Evolutionary conservation across 2,888 invertebrate species (phyloP).

Genomic region (Agrochola lychnidis): DNA sequence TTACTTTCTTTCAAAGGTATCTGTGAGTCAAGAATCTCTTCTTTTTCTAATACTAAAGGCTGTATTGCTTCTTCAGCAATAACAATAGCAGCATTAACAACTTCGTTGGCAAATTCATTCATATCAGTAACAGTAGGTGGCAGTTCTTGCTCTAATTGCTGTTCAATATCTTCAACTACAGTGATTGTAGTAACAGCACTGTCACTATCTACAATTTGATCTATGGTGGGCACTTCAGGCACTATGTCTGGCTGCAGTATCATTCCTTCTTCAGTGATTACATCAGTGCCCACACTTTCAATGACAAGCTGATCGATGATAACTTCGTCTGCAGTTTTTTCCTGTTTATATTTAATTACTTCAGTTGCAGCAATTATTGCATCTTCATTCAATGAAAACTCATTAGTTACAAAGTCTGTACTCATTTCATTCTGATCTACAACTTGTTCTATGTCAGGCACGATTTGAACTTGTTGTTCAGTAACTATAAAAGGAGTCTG

Average conservation of each 20-base stretch:
- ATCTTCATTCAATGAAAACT: not conserved
- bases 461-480: slow-evolving; percentile 5
- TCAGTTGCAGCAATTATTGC: not conserved
- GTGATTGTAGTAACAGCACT: not conserved
- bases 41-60: slow-evolving; percentile 21
- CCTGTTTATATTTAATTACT: too few species aligned
- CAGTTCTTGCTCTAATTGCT: slow-evolving; percentile 1
- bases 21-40: not conserved
- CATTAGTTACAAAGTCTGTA: not conserved
- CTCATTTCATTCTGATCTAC: not conserved
- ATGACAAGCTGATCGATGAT: not conserved
- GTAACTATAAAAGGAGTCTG: not conserved
- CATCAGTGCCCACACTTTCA: not conserved
- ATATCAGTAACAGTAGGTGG: not conserved
- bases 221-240: not conserved
- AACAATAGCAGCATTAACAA: not conserved
- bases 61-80: slow-evolving; percentile 2
- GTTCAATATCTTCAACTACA: slow-evolving; percentile 5
- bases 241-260: not conserved
- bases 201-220: not conserved
- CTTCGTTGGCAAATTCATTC: not conserved
- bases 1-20: not conserved
- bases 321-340: not conserved
- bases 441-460: not conserved
- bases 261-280: not conserved